A percentile compares a stretch with the other conserved stretches of the same genome.
These are phyloP conservation scores for Alces alces DNA, from an alignment of 2,113 vertebrate species.

Conservation along the genomic window DNA sequence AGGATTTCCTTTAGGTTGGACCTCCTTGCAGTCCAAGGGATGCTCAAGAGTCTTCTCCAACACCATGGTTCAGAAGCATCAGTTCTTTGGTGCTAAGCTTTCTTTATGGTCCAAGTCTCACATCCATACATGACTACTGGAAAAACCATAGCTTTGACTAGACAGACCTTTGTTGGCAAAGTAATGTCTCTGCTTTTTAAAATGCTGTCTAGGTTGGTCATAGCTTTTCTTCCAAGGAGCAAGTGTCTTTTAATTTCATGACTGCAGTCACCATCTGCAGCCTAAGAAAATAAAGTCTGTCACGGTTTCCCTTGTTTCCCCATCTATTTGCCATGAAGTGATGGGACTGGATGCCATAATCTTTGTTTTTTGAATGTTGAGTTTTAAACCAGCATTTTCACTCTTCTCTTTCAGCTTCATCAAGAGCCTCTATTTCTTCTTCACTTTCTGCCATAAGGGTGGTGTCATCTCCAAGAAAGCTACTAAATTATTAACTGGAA, in stretches of 20 bases:
- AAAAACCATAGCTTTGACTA: background rate
- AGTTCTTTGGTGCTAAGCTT: background rate
- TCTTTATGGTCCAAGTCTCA: background rate
- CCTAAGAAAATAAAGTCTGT: background rate
- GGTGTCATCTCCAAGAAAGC: background rate
- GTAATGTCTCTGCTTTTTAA: background rate
- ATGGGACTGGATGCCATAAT: background rate
- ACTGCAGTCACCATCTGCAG: background rate
- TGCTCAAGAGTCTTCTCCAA: background rate
- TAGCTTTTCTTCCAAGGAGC: background rate
- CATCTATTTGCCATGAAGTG: background rate
- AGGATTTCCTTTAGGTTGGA: background rate
- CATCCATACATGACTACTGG: background rate
- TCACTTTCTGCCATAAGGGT: background rate
- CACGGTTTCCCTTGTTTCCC: background rate
- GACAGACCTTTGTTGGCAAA: background rate
- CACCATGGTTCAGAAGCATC: background rate
- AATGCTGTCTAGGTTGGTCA: background rate
- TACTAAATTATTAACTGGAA: background rate
- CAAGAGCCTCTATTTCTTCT: background rate
- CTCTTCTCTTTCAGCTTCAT: background rate
- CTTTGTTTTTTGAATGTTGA: background rate
- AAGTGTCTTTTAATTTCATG: background rate
- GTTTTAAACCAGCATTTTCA: background rate
- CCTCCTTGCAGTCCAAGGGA: background rate